A percentile compares a stretch with the other conserved stretches of the same genome.
phyloP scores from a whole-genome alignment of 2,888 invertebrate genomes.

The Hyppa rectilinea region DNA sequence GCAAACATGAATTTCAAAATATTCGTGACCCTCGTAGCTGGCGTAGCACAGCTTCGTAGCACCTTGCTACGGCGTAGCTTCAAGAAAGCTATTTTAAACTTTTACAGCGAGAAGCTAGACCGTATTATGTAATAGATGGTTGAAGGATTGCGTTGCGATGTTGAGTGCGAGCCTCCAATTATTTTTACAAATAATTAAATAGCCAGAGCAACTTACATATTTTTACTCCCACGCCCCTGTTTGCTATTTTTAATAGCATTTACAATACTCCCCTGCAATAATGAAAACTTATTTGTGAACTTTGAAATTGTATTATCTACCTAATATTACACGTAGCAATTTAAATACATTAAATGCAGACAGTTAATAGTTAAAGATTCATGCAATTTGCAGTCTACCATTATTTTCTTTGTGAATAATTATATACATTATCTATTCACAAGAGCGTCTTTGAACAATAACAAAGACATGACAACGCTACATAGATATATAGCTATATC shows the following conservation, averaged over 20 bases:
- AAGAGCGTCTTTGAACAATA: background rate
- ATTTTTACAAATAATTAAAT: background rate
- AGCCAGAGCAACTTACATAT: conserved; percentile 21
- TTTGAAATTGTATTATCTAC: background rate
- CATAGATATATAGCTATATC: background rate
- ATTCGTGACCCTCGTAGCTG: background rate
- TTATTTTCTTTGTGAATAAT: background rate
- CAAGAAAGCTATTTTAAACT: background rate
- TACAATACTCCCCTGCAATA: conserved; percentile 21
- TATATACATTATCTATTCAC: background rate
- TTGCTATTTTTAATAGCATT: background rate
- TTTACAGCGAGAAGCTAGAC: background rate
- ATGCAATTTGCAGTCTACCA: background rate
- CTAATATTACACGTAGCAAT: background rate
- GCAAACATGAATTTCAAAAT: background rate
- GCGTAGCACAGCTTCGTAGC: conserved; percentile 27
- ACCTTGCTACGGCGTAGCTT: conserved; percentile 25
- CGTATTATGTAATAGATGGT: too few species aligned
- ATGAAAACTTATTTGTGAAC: background rate
- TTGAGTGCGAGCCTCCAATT: too few species aligned
- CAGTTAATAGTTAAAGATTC: background rate
- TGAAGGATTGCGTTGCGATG: too few species aligned
- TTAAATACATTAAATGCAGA: background rate
- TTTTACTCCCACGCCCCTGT: background rate
- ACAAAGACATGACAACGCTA: background rate